Evolutionary conservation across 1,140 invertebrate genomes (phyloP).

Genomic region (Andricus grossulariae): DNA sequence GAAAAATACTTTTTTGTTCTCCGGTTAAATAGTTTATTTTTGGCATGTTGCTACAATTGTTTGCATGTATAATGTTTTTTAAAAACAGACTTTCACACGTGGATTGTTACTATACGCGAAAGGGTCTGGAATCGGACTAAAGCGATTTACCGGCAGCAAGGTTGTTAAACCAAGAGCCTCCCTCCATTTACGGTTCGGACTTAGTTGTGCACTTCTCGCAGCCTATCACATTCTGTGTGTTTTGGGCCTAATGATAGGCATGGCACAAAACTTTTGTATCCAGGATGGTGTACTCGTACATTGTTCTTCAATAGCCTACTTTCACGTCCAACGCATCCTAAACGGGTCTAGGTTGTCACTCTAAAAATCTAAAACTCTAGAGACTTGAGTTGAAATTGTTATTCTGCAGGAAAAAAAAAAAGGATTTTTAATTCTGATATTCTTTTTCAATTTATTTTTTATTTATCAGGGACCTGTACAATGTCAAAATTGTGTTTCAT

Average conservation of each 20-base stretch:
- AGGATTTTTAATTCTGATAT: neutral
- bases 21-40: neutral
- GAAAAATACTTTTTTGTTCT: neutral
- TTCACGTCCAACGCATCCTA: constrained; percentile 4
- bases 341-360: constrained; percentile 1
- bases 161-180: constrained; percentile 45
- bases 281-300: constrained; percentile 19
- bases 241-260: constrained; percentile 40
- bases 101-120: constrained; percentile 46
- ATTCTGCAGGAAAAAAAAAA: neutral
- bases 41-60: neutral
- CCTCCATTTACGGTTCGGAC: constrained; percentile 41
- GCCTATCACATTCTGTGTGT: constrained; percentile 35
- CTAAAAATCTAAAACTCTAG: neutral
- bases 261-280: neutral
- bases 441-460: neutral
- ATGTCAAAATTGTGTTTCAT: too few relatives aligned
- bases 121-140: constrained; percentile 54
- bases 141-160: constrained; percentile 51
- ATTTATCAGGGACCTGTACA: too few relatives aligned
- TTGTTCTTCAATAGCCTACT: constrained; percentile 25
- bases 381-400: neutral
- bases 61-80: neutral
- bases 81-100: neutral
- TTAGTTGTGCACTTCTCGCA: constrained; percentile 26